Evolutionary conservation across 2,113 vertebrate species (phyloP).

Genomic region (Albula glossodonta): DNA sequence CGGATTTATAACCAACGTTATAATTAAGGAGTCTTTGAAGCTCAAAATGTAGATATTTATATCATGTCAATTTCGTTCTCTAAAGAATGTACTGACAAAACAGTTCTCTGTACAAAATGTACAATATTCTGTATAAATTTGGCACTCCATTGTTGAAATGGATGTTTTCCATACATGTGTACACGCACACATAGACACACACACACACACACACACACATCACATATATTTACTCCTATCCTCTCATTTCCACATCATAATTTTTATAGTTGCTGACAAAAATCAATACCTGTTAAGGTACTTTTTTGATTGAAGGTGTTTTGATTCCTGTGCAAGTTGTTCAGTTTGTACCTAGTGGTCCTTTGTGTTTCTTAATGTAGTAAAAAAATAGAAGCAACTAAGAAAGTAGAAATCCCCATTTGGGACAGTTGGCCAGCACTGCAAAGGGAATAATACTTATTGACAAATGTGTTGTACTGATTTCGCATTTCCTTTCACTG

Average conservation of each 20-base stretch:
- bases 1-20: constrained; percentile 73
- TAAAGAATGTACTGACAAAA: constrained; percentile 71
- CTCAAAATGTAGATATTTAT: constrained; percentile 64
- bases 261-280: constrained; percentile 46
- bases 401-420: constrained; percentile 72
- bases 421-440: constrained; percentile 58
- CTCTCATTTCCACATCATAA: constrained; percentile 10
- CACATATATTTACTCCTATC: not conserved
- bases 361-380: constrained; percentile 63
- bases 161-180: constrained; percentile 62
- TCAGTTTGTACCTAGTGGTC: constrained; percentile 78
- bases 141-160: constrained; percentile 68
- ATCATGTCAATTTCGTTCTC: constrained; percentile 67
- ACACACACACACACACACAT: constrained; percentile 53
- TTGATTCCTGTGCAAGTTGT: constrained; percentile 71
- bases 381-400: constrained; percentile 73
- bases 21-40: constrained; percentile 79
- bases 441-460: constrained; percentile 57
- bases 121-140: constrained; percentile 77
- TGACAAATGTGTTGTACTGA: not conserved
- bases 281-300: constrained; percentile 52
- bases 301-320: constrained; percentile 68
- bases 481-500: constrained; percentile 28
- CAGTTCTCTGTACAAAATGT: constrained; percentile 83
- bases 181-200: constrained; percentile 39